Percentiles rank a stretch among this genome's conserved stretches.
Conservation (phyloP, 2,797 vertebrate species). For the Rhynchonycteris naso region DNA sequence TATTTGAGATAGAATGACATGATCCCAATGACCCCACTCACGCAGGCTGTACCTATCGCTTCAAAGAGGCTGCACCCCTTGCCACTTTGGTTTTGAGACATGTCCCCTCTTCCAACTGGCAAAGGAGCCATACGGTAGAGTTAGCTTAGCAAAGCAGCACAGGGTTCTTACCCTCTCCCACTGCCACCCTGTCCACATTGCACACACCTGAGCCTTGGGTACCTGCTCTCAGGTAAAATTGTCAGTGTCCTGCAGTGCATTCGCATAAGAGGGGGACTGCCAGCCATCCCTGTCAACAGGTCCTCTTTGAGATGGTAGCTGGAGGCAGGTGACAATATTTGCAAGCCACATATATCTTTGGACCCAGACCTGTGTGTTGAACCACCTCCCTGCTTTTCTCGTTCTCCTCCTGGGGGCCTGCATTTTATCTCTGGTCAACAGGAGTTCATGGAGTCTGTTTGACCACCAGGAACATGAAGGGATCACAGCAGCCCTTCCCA, state of each 20-base stretch:
- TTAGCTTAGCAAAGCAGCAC: neutral
- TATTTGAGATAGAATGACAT: neutral
- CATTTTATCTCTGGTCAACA: neutral
- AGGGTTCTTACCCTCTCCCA: neutral
- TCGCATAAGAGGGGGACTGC: neutral
- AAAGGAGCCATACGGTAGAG: neutral
- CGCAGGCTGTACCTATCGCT: neutral
- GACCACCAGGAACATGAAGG: neutral
- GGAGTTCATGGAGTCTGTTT: neutral
- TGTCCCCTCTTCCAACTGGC: neutral
- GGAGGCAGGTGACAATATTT: neutral
- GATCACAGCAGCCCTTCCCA: neutral
- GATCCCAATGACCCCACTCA: neutral
- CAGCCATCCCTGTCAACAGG: neutral
- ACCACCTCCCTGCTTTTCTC: neutral
- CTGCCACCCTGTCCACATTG: neutral
- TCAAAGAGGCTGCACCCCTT: neutral
- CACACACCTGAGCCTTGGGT: neutral
- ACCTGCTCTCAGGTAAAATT: neutral
- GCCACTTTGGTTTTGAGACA: neutral
- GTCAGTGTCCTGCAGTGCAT: neutral
- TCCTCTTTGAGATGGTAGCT: neutral
- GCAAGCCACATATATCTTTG: neutral
- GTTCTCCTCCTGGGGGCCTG: neutral
- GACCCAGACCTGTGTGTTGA: neutral